A percentile compares a stretch with the other conserved stretches of the same genome.
phyloP scores from a whole-genome alignment of 2,113 vertebrate genomes.

The Hypocryptadius cinnamomeus region DNA sequence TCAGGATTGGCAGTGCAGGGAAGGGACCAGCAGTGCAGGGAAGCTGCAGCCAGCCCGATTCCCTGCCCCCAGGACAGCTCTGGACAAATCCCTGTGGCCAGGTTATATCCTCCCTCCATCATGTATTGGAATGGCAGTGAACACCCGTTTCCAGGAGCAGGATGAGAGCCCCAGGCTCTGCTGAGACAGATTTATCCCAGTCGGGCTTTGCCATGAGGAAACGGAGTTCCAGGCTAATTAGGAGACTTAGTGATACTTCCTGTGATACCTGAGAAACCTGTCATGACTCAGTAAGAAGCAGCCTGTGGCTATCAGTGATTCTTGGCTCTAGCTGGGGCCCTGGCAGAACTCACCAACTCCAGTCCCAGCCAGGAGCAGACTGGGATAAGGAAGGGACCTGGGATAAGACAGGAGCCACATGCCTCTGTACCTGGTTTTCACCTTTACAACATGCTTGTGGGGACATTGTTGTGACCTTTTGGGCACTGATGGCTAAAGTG shows the following conservation, averaged over 20 bases:
- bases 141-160: not conserved
- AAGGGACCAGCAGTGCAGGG: not conserved
- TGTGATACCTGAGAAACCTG: not conserved
- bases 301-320: not conserved
- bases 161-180: not conserved
- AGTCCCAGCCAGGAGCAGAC: not conserved
- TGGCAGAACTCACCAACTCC: not conserved
- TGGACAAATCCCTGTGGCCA: not conserved
- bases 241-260: not conserved
- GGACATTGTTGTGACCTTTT: not conserved
- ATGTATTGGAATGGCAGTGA: not conserved
- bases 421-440: not conserved
- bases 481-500: not conserved
- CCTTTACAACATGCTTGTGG: not conserved
- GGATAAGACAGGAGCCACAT: not conserved
- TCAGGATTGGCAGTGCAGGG: not conserved
- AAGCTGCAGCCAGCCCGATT: not conserved
- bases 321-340: not conserved
- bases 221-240: not conserved
- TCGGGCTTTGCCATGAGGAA: not conserved
- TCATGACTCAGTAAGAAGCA: not conserved
- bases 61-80: not conserved
- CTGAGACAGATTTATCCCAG: not conserved
- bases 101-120: not conserved
- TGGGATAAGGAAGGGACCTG: not conserved